Conservation (phyloP, 2,888 invertebrate genomes). For the Cephus spinipes region DNA sequence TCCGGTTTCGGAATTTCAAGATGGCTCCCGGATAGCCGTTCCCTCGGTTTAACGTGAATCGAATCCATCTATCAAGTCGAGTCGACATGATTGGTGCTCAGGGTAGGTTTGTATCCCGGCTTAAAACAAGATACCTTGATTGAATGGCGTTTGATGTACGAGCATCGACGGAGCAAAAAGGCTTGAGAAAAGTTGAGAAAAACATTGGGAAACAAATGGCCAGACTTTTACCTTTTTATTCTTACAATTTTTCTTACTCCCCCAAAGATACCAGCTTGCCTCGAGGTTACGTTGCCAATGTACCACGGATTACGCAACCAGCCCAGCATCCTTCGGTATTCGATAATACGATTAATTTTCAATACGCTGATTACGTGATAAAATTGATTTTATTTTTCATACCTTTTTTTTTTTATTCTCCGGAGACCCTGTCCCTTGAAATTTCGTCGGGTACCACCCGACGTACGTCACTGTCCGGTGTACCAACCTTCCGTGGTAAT, state of each 20-base stretch:
- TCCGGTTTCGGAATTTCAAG: slow-evolving; percentile 35
- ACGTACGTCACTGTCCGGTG: slow-evolving; percentile 59
- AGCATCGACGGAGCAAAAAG: slow-evolving; percentile 23
- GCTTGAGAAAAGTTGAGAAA: background rate
- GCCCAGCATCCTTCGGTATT: background rate
- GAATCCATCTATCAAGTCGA: slow-evolving; percentile 56
- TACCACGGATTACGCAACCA: background rate
- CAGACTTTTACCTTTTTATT: background rate
- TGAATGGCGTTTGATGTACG: slow-evolving; percentile 56
- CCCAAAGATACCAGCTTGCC: too few relatives aligned
- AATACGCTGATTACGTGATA: too few relatives aligned
- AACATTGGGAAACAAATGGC: background rate
- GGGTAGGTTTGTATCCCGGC: slow-evolving; percentile 52
- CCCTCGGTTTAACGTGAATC: slow-evolving; percentile 45
- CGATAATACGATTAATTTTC: background rate
- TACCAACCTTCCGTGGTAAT: slow-evolving; percentile 51
- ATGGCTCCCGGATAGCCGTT: slow-evolving; percentile 34
- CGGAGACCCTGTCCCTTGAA: background rate
- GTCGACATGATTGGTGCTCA: slow-evolving; percentile 55
- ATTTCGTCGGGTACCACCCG: slow-evolving; percentile 31
- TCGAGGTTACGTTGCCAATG: accelerated
- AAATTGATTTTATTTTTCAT: too few relatives aligned
- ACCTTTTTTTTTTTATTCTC: background rate
- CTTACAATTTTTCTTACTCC: background rate
- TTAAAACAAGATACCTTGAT: slow-evolving; percentile 60